Base-by-base conservation (phyloP, 2,113 vertebrate species). In the Cyanistes caeruleus region DNA sequence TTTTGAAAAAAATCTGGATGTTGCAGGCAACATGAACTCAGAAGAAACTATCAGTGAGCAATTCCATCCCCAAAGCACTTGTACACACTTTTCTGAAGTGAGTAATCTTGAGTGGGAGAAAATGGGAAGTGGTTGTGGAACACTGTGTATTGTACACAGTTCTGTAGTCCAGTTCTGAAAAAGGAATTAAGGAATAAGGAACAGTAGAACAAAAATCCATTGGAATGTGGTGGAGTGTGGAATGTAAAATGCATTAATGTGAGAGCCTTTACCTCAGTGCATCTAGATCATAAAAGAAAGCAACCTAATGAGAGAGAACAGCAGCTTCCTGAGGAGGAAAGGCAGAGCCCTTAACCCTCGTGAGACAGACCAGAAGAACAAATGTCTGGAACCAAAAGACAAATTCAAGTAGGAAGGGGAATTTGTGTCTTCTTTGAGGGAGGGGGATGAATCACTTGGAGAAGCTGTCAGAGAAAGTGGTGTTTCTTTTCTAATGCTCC, bases 21-120 rank as follows among this genome's bases (percentile, higher is more conserved):
- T 56, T 0, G 0, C 16, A 78, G 9, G 35, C 6, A 27, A 48
- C 12, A 65, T 56, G 77, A 89, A 51, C 13, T 52, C 6, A 3
- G 30, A 75, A 63, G 12, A 75, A 81, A 22, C 13, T 43, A 21
- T 48, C 49, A 64, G 10, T 90, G 35, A 62, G 15, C 72, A 60
- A 70, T 33, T 65, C 23, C 39, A 35, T 51, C 23, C 27, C 27
- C 59, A 43, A 89, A 91, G 68, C 49, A 79, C 37, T 56, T 82
- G 48, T 16, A 67, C 15, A 13, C 43, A 12, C 5, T 87, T 81
- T 90, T 84, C 51, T 22, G 7, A n/a, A 63, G 56, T 52, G 10
- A 89, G 15, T 77, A 67, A 74, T 56, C 24, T 4, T 52, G 27
- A 52, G 31, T 75, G 52, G 37, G 28, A 92, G 31, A 84, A 92